Evolutionary conservation across 92 coral and sea anemone genomes (phyloP).

Genomic region (Heteractis magnifica): DNA sequence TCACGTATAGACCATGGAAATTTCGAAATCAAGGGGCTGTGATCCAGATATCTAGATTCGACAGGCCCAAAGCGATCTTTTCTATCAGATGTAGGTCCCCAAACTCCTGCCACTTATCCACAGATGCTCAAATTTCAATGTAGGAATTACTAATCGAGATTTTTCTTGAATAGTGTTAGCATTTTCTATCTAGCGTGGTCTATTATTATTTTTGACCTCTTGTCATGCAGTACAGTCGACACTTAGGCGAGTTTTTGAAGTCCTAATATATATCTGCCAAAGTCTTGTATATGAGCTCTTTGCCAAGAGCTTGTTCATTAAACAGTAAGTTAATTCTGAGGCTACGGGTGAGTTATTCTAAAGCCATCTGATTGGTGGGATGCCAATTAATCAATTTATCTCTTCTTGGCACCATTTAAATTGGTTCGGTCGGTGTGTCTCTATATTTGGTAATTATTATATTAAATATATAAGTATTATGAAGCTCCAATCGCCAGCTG

Average conservation of each 20-base stretch:
- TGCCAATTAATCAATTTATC: not conserved
- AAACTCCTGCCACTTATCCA: not conserved
- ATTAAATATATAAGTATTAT: not conserved
- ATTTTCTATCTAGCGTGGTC: not conserved
- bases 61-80: not conserved
- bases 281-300: not conserved
- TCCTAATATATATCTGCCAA: not conserved
- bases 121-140: not conserved
- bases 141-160: not conserved
- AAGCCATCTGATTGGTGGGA: not conserved
- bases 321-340: not conserved
- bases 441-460: not conserved
- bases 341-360: not conserved
- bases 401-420: not conserved
- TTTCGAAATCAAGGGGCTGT: slow-evolving; percentile 4
- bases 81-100: not conserved
- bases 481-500: slow-evolving; percentile 19
- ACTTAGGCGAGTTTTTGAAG: not conserved
- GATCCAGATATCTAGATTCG: not conserved
- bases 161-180: not conserved
- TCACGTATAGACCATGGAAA: not conserved
- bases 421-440: not conserved
- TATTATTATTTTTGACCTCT: not conserved
- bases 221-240: not conserved
- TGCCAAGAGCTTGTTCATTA: not conserved